Percentiles rank a stretch among this genome's conserved stretches.
Conservation (phyloP, 1,140 invertebrate genomes). For the Drosophila elegans region DNA sequence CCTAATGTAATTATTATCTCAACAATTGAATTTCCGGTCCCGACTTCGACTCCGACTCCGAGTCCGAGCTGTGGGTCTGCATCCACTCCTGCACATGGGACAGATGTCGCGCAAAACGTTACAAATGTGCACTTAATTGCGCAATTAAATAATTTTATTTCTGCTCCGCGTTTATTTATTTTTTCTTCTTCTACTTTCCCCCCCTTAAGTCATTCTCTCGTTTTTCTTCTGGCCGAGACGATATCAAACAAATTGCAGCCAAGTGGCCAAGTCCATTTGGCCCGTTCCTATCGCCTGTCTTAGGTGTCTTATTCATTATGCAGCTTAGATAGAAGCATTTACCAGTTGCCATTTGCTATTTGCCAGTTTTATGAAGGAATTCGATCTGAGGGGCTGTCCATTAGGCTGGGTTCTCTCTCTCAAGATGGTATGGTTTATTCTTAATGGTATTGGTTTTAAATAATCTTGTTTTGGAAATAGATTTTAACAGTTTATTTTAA, state of each 20-base stretch:
- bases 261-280: conserved; percentile 41
- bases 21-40: conserved; percentile 84
- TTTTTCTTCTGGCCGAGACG: conserved; percentile 30
- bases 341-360: conserved; percentile 37
- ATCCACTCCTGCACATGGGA: conserved; percentile 64
- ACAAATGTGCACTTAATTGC: conserved; percentile 84
- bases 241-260: conserved; percentile 76
- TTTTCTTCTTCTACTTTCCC: conserved; percentile 6
- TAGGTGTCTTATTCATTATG: conserved; percentile 70
- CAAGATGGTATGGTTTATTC: not conserved
- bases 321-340: conserved; percentile 51
- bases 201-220: not conserved
- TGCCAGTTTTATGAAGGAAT: conserved; percentile 8
- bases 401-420: not conserved
- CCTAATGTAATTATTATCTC: conserved; percentile 85
- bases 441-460: too few relatives aligned
- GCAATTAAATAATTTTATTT: conserved; percentile 84
- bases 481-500: not conserved
- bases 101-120: conserved; percentile 84
- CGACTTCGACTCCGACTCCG: conserved; percentile 38
- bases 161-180: conserved; percentile 53
- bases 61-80: conserved; percentile 13
- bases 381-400: conserved; percentile 2
- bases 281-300: conserved; percentile 54
- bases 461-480: not conserved